phyloP scores from a whole-genome alignment of 2,888 invertebrate genomes.

The Rhagophthalmus giganteus region DNA sequence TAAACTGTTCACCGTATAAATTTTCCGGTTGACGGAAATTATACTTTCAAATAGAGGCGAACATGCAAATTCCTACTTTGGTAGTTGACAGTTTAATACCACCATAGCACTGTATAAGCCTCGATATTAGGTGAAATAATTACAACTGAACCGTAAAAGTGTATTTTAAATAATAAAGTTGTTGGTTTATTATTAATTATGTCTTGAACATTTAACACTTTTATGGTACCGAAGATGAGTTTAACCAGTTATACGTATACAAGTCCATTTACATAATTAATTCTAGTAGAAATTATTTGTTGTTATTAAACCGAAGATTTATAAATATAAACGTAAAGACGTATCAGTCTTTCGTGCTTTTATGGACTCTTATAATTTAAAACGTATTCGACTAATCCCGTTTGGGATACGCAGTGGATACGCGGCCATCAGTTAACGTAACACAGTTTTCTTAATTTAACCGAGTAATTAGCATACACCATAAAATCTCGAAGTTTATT shows the following conservation, averaged over 20 bases:
- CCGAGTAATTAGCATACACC: too few relatives aligned
- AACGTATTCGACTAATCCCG: too few relatives aligned
- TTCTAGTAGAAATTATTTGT: not conserved
- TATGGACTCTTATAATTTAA: too few relatives aligned
- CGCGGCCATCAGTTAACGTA: too few relatives aligned
- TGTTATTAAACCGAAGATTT: too few relatives aligned
- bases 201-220: not conserved
- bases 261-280: not conserved
- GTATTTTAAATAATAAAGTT: not conserved
- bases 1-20: slow-evolving; percentile 12
- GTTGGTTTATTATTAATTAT: not conserved
- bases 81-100: slow-evolving; percentile 13
- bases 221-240: not conserved
- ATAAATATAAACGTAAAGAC: too few relatives aligned
- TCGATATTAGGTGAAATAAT: not conserved
- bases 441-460: too few relatives aligned
- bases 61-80: slow-evolving; percentile 5
- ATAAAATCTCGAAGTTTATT: too few relatives aligned
- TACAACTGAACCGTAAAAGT: not conserved
- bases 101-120: not conserved
- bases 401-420: too few relatives aligned
- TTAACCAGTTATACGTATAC: not conserved
- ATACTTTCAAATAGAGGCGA: slow-evolving; percentile 13
- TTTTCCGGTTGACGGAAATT: slow-evolving; percentile 7
- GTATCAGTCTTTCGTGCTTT: too few relatives aligned